These are phyloP conservation scores for Chanos chanos DNA, from an alignment of 2,797 vertebrate species.

Conservation along the genomic window DNA sequence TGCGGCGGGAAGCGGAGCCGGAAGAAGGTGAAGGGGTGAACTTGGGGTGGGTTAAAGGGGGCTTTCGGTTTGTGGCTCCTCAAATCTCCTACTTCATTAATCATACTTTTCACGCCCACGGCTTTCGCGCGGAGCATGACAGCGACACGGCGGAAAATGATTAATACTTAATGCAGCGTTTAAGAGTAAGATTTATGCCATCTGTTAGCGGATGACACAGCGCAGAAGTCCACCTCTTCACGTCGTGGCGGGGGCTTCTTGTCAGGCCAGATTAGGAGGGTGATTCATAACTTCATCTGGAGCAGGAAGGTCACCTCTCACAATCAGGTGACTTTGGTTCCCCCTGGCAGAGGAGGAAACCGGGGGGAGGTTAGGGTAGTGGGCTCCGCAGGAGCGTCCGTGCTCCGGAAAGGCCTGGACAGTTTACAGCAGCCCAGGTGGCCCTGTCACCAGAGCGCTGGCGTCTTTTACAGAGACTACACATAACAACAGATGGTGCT, in stretches of 20 bases:
- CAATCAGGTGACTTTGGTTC: conserved; percentile 66
- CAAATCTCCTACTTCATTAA: conserved; percentile 72
- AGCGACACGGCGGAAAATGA: conserved; percentile 74
- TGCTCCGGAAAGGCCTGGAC: conserved; percentile 29
- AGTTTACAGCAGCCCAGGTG: conserved; percentile 41
- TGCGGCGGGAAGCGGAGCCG: conserved; percentile 41
- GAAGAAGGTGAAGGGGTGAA: conserved; percentile 42
- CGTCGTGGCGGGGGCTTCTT: conserved; percentile 63
- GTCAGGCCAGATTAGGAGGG: conserved; percentile 70
- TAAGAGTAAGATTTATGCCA: conserved; percentile 83
- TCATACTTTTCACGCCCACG: conserved; percentile 70
- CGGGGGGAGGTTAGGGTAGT: conserved; percentile 40
- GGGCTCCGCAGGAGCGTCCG: conserved; percentile 40
- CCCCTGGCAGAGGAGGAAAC: conserved; percentile 51
- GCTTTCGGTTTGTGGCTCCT: conserved; percentile 51
- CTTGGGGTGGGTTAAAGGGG: conserved; percentile 42
- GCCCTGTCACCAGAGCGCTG: conserved; percentile 25
- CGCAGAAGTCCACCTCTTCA: conserved; percentile 63
- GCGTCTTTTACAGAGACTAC: conserved; percentile 25
- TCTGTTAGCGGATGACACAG: conserved; percentile 72
- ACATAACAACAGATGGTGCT: conserved; percentile 37
- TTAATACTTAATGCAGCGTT: conserved; percentile 80
- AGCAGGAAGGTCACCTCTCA: conserved; percentile 72
- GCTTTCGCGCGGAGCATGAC: conserved; percentile 61
- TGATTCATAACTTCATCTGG: conserved; percentile 76